phyloP scores from a whole-genome alignment of 2,797 vertebrate genomes.

The Karalla daura region DNA sequence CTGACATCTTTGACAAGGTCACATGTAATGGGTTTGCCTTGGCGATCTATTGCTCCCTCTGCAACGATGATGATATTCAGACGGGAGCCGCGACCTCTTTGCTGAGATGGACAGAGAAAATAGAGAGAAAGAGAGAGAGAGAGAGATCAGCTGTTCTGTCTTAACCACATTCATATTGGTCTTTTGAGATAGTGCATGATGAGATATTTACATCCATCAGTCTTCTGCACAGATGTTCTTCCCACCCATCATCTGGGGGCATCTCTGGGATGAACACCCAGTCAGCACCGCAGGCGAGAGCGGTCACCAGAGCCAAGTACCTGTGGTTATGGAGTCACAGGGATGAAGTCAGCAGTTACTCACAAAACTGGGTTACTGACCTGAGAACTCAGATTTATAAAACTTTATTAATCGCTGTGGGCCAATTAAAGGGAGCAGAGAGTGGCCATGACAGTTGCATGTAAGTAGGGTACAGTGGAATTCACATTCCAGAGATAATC shows the following conservation, averaged over 20 bases:
- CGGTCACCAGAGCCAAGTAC: slow-evolving; percentile 92
- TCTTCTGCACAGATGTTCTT: slow-evolving; percentile 91
- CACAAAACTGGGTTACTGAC: not conserved
- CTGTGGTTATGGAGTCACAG: slow-evolving; percentile 68
- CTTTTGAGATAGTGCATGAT: not conserved
- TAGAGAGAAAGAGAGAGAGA: not conserved
- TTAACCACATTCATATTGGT: not conserved
- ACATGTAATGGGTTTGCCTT: slow-evolving; percentile 86
- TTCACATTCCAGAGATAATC: too few relatives aligned
- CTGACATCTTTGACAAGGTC: slow-evolving; percentile 86
- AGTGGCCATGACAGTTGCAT: too few relatives aligned
- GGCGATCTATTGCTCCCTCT: slow-evolving; percentile 87
- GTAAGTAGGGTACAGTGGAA: too few relatives aligned
- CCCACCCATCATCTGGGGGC: slow-evolving; percentile 91
- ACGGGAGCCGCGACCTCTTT: slow-evolving; percentile 88
- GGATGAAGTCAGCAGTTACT: not conserved
- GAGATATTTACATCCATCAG: slow-evolving; percentile 83
- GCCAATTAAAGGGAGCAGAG: too few relatives aligned
- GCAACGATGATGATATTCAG: slow-evolving; percentile 94
- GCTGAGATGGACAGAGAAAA: slow-evolving; percentile 74
- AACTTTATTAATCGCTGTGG: too few relatives aligned
- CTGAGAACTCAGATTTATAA: too few relatives aligned
- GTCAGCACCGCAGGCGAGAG: slow-evolving; percentile 91
- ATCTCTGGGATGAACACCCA: slow-evolving; percentile 97
- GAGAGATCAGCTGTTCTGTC: not conserved